Evolutionary conservation across 2,797 vertebrate species (phyloP), one percentile per base, ranked within the genome.

Genomic region (Heteromormyrus szaboi): DNA sequence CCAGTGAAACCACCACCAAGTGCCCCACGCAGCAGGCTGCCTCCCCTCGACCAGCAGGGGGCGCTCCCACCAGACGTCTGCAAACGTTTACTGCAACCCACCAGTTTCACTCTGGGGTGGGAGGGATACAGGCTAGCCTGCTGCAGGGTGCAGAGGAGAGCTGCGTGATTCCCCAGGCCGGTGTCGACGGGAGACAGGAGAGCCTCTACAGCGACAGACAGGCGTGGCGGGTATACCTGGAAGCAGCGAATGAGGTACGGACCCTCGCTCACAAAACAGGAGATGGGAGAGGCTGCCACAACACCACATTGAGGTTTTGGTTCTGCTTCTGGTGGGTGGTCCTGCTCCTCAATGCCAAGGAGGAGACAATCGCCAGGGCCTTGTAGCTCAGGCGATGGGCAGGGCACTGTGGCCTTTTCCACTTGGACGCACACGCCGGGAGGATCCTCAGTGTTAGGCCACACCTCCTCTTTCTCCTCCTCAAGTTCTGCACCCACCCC

Each of bases 161-260:
- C 46, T 12, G 46, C 41, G 25, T 1, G 25, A 88, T 68, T 87
- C 88, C 50, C 84, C 72, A 22, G 89, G 89, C 41, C 4, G 89
- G 87, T 41, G 87, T 90, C 89, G 91, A 91, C 89, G 92, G 89
- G 46, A n/a, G 53, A 44, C 41, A 25, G 81, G 81, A 91, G 91
- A 91, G 68, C 91, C 89, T 11, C 4, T 90, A 90, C 91, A 81
- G 4, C 19, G 8, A 56, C 25, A 89, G 89, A 65, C 53, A 79
- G 85, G 86, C 87, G 89, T 90, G 91, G 90, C 33, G 65, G 92
- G 91, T 90, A 93, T 96, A 95, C 95, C 95, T 96, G 93, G 91
- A 92, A 95, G 91, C 94, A 93, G 90, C 92, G 93, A 90, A 93
- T 91, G 93, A 95, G 94, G 91, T 90, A 91, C 14, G 94, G 94